These are phyloP conservation scores for Laticauda laticaudata DNA, from an alignment of 2,113 vertebrate species.

Conservation along the genomic window DNA sequence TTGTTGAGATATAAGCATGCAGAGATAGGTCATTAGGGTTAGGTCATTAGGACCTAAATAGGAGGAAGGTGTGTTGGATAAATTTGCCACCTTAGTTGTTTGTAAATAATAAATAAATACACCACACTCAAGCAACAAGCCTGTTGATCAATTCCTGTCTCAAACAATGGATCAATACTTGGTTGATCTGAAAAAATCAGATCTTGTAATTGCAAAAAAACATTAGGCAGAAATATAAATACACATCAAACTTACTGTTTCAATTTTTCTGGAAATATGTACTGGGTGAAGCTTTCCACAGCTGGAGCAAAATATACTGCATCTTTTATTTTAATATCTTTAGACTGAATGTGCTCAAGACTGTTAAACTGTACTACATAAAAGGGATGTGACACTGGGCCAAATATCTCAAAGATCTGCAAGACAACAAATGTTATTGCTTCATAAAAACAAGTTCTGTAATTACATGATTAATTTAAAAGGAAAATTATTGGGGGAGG, in stretches of 20 bases:
- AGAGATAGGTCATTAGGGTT: neutral
- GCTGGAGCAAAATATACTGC: slow-evolving; percentile 85
- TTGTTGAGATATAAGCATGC: neutral
- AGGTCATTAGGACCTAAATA: neutral
- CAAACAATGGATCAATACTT: neutral
- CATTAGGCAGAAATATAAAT: neutral
- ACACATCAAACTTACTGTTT: slow-evolving; percentile 68
- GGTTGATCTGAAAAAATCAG: neutral
- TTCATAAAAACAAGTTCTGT: slow-evolving; percentile 4
- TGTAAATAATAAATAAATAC: neutral
- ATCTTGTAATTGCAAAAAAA: neutral
- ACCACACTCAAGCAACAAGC: neutral
- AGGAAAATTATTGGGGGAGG: neutral
- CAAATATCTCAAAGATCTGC: slow-evolving; percentile 95
- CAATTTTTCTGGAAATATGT: slow-evolving; percentile 86
- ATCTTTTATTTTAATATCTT: slow-evolving; percentile 76
- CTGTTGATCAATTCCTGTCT: neutral
- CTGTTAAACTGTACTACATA: slow-evolving; percentile 89
- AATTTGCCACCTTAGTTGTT: neutral
- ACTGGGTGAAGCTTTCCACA: slow-evolving; percentile 86
- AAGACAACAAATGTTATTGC: slow-evolving; percentile 43
- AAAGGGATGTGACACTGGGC: slow-evolving; percentile 88
- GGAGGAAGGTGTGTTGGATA: neutral
- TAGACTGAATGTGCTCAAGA: slow-evolving; percentile 78
- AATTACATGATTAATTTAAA: neutral